Conservation (phyloP, 2,888 invertebrate species). For the Oegoconia quadripuncta region DNA sequence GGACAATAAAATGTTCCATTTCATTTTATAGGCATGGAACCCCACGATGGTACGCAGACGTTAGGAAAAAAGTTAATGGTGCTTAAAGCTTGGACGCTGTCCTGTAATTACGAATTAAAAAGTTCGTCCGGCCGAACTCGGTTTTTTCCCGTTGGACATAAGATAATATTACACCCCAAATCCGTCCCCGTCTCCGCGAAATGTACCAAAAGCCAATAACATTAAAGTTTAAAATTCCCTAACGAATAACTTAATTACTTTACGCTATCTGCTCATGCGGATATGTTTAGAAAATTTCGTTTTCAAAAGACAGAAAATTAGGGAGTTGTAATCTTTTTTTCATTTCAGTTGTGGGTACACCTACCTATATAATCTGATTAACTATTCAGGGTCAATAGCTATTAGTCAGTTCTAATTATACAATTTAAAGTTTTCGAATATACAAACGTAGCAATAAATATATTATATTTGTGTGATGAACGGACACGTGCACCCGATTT, state of each 20-base stretch:
- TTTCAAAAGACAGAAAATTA: constrained; percentile 61
- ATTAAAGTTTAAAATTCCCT: constrained; percentile 40
- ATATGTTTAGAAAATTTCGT: constrained; percentile 56
- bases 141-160: constrained; percentile 71
- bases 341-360: too few relatives aligned
- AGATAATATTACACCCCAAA: constrained; percentile 72
- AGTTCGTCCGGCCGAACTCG: constrained; percentile 68
- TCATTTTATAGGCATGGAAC: constrained; percentile 48
- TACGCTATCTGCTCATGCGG: constrained; percentile 65
- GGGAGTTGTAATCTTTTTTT: too few relatives aligned
- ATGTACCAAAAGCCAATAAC: constrained; percentile 15
- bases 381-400: too few relatives aligned
- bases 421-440: too few relatives aligned
- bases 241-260: constrained; percentile 53
- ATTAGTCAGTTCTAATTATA: too few relatives aligned
- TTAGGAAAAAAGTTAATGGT: constrained; percentile 76
- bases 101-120: constrained; percentile 79
- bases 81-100: constrained; percentile 73
- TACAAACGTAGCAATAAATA: too few relatives aligned
- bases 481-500: too few relatives aligned
- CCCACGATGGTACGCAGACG: constrained; percentile 59
- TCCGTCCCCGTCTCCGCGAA: constrained; percentile 28
- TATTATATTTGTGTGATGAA: too few relatives aligned
- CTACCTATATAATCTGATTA: too few relatives aligned
- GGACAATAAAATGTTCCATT: constrained; percentile 58